phyloP scores from a whole-genome alignment of 2,888 invertebrate genomes.

The Oligia fasciuncula region DNA sequence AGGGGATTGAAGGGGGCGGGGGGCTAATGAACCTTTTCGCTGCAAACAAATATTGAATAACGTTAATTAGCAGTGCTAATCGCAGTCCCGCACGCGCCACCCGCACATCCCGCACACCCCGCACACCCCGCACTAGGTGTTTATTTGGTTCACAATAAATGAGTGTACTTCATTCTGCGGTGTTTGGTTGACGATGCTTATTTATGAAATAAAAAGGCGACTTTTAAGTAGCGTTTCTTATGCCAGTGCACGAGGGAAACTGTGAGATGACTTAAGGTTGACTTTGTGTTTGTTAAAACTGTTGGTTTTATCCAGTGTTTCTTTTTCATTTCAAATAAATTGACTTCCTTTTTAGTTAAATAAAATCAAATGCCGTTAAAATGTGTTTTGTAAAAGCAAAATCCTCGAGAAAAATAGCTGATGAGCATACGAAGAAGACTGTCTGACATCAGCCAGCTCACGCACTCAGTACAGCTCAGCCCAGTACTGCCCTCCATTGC shows the following conservation, averaged over 20 bases:
- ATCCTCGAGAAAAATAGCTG: background rate
- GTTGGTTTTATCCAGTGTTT: constrained; percentile 6
- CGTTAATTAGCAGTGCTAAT: constrained; percentile 66
- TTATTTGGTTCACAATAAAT: constrained; percentile 40
- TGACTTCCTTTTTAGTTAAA: background rate
- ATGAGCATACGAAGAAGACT: background rate
- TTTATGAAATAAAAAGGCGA: constrained; percentile 12
- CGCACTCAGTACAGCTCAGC: no score
- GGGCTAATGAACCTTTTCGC: constrained; percentile 61
- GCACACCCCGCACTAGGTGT: constrained; percentile 19
- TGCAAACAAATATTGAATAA: constrained; percentile 67
- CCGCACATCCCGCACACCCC: background rate
- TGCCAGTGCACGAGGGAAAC: constrained; percentile 29
- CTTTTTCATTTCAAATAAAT: background rate
- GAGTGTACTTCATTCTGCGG: constrained; percentile 29
- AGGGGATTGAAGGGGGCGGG: background rate
- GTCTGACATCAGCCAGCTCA: background rate
- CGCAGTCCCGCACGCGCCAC: constrained; percentile 53
- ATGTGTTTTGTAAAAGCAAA: background rate
- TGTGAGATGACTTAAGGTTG: background rate
- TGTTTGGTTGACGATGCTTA: background rate
- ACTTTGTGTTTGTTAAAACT: constrained; percentile 11
- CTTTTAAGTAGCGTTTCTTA: constrained; percentile 37
- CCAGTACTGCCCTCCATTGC: background rate
- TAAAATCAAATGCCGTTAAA: background rate